Percentiles rank a stretch among this genome's conserved stretches.
Conservation (phyloP, 2,888 invertebrate species). For the Orthonevra nobilis region DNA sequence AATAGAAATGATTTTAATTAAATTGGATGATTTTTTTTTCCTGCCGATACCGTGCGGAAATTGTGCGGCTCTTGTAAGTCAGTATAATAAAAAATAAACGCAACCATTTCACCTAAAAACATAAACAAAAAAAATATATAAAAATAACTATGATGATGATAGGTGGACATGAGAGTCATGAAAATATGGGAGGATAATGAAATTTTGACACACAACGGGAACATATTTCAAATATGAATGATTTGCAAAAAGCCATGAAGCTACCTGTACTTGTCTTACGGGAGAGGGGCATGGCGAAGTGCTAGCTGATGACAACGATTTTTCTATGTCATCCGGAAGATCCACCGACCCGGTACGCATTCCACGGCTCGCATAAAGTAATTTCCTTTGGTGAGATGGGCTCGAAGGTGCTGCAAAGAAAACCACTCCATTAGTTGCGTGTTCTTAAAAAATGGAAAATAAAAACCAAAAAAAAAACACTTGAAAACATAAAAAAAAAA, state of each 20-base stretch:
- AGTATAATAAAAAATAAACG: not conserved
- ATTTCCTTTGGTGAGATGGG: conserved; percentile 92
- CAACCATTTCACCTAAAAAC: not conserved
- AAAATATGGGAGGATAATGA: no score
- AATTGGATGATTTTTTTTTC: no score
- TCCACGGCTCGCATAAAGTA: conserved; percentile 87
- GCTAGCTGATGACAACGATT: conserved; percentile 94
- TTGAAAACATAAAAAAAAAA: no score
- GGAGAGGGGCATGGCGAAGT: conserved; percentile 97
- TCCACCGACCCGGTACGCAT: conserved; percentile 97
- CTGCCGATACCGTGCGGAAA: no score
- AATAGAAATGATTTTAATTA: no score
- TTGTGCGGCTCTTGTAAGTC: no score
- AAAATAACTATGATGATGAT: no score
- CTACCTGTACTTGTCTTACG: conserved; percentile 82
- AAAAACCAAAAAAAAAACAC: not conserved
- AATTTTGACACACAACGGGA: not conserved
- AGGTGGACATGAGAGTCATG: no score
- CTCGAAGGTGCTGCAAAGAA: conserved; percentile 90
- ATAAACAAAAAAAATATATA: not conserved
- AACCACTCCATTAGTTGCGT: no score
- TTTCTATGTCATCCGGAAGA: conserved; percentile 93
- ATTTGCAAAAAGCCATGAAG: conserved; percentile 69
- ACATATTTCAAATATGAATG: conserved; percentile 16
- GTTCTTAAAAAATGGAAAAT: not conserved